Base-by-base conservation (phyloP, 2,888 invertebrate species). In the Mechanitis messenoides region DNA sequence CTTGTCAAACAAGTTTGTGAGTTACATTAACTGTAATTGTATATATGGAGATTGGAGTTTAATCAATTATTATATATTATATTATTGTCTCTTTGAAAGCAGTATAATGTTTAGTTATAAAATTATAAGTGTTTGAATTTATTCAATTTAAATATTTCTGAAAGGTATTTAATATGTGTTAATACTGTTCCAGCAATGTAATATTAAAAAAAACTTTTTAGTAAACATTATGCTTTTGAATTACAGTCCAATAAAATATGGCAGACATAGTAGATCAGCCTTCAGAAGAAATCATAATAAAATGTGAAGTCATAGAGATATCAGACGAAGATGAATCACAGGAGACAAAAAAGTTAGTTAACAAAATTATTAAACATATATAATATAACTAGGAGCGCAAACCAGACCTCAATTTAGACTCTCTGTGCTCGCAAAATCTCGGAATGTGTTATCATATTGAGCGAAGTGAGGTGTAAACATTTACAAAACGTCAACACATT, bases 261-360 rank as follows among this genome's bases (percentile, higher is more conserved):
- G 66, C 67, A 5, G 59, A 62, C 1, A 31, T 67, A 45, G 57
- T 54, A 6, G 7, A 56, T 4, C 63, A 67, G 4, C 72, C 75
- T 0, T 63, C 80, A 0, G 81, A 80, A 38, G 79, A 82, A 56
- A 73, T 84, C 0, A 72, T 80, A 0, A 74, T 87, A 9, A 87
- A 87, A 68, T 82, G 82, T 63, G 87, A 87, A 70, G 77, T 87
- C 0, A 87, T 87, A 35, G 84, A 84, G 65, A 86, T 87, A 72
- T 87, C 87, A 0, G 87, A 87, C 64, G 86, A 84, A 2, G 64
- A 70, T 3, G 64, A 69, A 35, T 72, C 72, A 35, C 77, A 75
- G 59, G 83, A 80, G 77, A 64, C 64, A 76, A 64, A 71, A 56
- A 64, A 60, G 60, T 63, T 47, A 54, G 47, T 58, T 45, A 31